Conservation (phyloP, 2,888 invertebrate genomes). For the Erebia palarica region DNA sequence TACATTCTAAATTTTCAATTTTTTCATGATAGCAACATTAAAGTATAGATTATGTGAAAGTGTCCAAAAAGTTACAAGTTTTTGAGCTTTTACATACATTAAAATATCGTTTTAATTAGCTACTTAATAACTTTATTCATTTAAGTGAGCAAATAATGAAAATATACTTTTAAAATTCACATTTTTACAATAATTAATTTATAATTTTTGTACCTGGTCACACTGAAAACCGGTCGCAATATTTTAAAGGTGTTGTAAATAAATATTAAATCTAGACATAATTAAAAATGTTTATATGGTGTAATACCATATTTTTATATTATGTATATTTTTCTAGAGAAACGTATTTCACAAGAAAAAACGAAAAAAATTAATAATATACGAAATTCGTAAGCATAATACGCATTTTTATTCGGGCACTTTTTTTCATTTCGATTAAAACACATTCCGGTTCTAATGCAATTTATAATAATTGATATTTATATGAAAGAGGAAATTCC, state of each 20-base stretch:
- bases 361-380: background rate
- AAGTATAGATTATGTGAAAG: background rate
- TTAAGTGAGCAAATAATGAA: background rate
- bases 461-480: slow-evolving; percentile 2
- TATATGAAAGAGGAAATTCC: slow-evolving; percentile 1
- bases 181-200: slow-evolving; percentile 12
- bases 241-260: slow-evolving; percentile 37
- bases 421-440: slow-evolving; percentile 14
- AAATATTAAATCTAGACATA: slow-evolving; percentile 31
- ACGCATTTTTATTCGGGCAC: slow-evolving; percentile 21
- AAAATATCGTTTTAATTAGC: slow-evolving; percentile 1
- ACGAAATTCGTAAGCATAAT: slow-evolving; percentile 31
- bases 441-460: slow-evolving; percentile 30
- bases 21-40: background rate
- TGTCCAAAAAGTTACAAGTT: background rate
- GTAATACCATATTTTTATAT: slow-evolving; percentile 39
- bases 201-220: slow-evolving; percentile 33
- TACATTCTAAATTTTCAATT: background rate
- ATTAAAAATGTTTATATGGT: slow-evolving; percentile 34
- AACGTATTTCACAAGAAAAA: slow-evolving; percentile 23
- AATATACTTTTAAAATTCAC: background rate
- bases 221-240: slow-evolving; percentile 34
- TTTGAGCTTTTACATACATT: background rate
- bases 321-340: slow-evolving; percentile 36
- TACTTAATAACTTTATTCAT: background rate